Evolutionary conservation across 2,113 vertebrate genomes (phyloP), one percentile per base, ranked within the genome.

Genomic region (Tyrannus savana): DNA sequence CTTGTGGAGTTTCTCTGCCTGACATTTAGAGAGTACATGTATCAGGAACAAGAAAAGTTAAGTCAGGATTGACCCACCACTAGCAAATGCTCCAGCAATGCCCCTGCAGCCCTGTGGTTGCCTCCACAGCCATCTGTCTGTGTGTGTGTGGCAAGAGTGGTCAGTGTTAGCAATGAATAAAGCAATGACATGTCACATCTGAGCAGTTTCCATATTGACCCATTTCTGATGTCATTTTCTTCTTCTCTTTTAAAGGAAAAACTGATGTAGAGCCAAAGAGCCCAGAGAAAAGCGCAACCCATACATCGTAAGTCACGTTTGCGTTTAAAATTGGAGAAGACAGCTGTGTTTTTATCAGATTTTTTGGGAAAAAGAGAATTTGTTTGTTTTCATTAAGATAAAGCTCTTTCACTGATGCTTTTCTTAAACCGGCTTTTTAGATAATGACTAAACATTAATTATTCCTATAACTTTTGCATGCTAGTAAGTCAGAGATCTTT

Each of bases 251-350:
- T 79, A 91, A 98, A 99, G 99, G 98, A 91, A 98, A 98, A 98
- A 97, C 97, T 96, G 98, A 98, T 94, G 97, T 98, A 92, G 98
- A 98, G 96, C 96, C 97, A 87, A 98, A 98, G 97, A 98, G 97
- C 97, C 98, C 98, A 95, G 97, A 98, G 98, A 98, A 98, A 98
- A 98, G 97, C 35, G 98, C 98, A 42, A 98, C 99, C 89, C 99
- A 98, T 96, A 99, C 99, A 98, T 99, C 99, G 99, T 99, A 99
- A 99, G 99, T 99, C 86, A 96, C 69, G 91, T 96, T 87, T 83
- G 25, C 4, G 4, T 97, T 97, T 97, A 83, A 89, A 82, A 66
- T 95, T 5, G 8, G 46, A 90, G 91, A 94, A 93, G 73, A 67
- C 77, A 81, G 69, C 69, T 95, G 56, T 90, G 89, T 59, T 94